phyloP scores from a whole-genome alignment of 2,888 invertebrate species.

The Baccha elongata region DNA sequence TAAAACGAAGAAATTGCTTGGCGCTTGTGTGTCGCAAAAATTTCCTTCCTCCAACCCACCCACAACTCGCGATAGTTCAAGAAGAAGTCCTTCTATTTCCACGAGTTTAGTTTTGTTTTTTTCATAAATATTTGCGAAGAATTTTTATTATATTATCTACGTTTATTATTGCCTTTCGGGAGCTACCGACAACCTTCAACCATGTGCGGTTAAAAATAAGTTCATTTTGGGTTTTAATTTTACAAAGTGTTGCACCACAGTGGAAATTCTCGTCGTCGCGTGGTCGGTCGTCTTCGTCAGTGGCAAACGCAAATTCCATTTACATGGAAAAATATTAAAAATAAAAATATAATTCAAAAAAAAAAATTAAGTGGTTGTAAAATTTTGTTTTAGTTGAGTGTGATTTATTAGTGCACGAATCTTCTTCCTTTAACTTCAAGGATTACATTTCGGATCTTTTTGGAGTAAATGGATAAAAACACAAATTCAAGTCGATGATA shows the following conservation, averaged over 20 bases:
- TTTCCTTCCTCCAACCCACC: background rate
- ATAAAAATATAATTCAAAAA: too few species aligned
- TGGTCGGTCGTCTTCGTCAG: too few species aligned
- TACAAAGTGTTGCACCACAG: background rate
- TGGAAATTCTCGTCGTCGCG: too few species aligned
- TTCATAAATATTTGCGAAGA: slow-evolving; percentile 25
- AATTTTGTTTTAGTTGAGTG: too few species aligned
- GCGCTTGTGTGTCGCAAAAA: slow-evolving; percentile 43
- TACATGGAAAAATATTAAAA: too few species aligned
- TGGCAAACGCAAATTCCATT: slow-evolving; percentile 27
- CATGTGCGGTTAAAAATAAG: slow-evolving; percentile 36
- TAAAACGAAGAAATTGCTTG: slow-evolving; percentile 5
- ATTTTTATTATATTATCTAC: slow-evolving; percentile 15
- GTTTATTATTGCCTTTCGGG: slow-evolving; percentile 27
- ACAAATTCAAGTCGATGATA: slow-evolving; percentile 70
- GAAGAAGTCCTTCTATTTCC: background rate
- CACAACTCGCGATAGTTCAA: too few species aligned
- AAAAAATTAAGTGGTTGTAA: too few species aligned
- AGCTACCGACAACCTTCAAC: too few species aligned
- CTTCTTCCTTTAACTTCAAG: slow-evolving; percentile 26
- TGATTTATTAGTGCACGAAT: too few species aligned
- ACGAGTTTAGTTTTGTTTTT: slow-evolving; percentile 12
- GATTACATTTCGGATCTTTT: slow-evolving; percentile 56
- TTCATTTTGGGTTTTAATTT: background rate
- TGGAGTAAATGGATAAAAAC: slow-evolving; percentile 58